Evolutionary conservation across 2,113 vertebrate genomes (phyloP).

Genomic region (Columbina picui): DNA sequence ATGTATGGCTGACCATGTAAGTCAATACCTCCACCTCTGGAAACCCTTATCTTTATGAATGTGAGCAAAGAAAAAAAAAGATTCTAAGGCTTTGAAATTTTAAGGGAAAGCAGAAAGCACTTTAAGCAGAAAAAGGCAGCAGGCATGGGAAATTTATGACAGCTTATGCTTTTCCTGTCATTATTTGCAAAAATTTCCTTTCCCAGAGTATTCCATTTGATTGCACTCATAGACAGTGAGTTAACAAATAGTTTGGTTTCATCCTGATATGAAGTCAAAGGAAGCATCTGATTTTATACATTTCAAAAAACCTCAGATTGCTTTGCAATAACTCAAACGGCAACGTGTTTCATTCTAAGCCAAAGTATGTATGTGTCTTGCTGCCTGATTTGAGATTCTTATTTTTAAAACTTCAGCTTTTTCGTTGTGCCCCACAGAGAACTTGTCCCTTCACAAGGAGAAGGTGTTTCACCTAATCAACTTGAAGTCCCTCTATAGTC

Average conservation of each 20-base stretch:
- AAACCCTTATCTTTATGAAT: background rate
- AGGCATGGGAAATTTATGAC: background rate
- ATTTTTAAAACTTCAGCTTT: background rate
- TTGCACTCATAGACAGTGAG: background rate
- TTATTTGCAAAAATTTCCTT: background rate
- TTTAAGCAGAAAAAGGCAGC: background rate
- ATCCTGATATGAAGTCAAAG: background rate
- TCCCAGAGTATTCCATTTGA: background rate
- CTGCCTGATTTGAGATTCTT: background rate
- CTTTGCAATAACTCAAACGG: background rate
- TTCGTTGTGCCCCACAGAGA: background rate
- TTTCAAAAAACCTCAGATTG: background rate
- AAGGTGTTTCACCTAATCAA: background rate
- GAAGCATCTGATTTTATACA: background rate
- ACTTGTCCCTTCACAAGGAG: background rate
- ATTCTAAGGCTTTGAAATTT: background rate
- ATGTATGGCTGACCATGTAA: background rate
- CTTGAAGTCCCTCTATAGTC: background rate
- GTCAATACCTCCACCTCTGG: rapidly evolving
- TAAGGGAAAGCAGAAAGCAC: background rate
- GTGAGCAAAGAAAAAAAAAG: background rate
- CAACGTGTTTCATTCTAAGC: background rate
- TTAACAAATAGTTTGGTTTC: background rate
- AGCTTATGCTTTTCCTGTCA: background rate
- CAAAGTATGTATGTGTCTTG: background rate